Evolutionary conservation across 2,888 invertebrate genomes (phyloP).

Genomic region (Oligia latruncula): DNA sequence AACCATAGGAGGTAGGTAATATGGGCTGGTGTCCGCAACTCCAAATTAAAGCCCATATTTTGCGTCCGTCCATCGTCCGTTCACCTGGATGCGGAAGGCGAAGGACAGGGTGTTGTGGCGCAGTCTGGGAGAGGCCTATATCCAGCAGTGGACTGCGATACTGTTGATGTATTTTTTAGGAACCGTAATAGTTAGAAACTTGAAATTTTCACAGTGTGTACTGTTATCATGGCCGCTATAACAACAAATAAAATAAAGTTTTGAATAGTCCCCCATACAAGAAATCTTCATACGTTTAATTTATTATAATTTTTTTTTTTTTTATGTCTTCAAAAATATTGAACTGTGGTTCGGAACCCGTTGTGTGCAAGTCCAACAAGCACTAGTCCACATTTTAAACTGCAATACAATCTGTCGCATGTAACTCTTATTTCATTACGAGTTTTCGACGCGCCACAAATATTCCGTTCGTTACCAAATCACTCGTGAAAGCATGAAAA

Average conservation of each 20-base stretch:
- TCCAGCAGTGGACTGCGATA: too few species aligned
- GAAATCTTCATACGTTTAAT: background rate
- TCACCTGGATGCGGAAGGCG: too few species aligned
- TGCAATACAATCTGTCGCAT: background rate
- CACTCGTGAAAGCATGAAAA: constrained; percentile 38
- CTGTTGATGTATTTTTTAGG: background rate
- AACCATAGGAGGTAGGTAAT: background rate
- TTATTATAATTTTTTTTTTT: background rate
- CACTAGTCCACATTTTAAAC: background rate
- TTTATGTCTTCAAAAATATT: background rate
- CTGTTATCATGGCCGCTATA: background rate
- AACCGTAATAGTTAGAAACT: background rate
- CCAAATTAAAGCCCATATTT: background rate
- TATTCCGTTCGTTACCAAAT: constrained; percentile 40
- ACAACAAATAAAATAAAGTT: background rate
- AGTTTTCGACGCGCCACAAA: constrained; percentile 24
- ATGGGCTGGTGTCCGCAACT: background rate
- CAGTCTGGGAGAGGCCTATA: too few species aligned
- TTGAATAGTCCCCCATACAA: background rate
- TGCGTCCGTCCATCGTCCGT: background rate
- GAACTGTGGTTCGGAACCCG: background rate
- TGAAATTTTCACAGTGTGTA: background rate
- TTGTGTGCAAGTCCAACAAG: background rate
- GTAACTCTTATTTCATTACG: constrained; percentile 45
- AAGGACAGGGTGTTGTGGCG: too few species aligned